phyloP scores from a whole-genome alignment of 2,113 vertebrate species.

The Dromas ardeola region DNA sequence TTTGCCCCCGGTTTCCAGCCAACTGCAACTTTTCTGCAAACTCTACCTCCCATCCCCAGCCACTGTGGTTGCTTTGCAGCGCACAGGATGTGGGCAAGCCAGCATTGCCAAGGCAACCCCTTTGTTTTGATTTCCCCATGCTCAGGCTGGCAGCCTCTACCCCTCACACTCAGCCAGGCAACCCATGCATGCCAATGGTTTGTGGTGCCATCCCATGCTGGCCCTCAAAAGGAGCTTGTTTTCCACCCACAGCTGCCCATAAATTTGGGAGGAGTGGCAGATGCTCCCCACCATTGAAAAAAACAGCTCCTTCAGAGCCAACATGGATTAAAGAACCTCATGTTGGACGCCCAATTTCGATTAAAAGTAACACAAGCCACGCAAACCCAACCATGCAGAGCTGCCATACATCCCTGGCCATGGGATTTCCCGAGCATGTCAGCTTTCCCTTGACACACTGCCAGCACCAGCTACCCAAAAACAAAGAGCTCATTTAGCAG shows the following conservation, averaged over 20 bases:
- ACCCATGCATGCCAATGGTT: rapidly evolving
- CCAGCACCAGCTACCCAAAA: not conserved
- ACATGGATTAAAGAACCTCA: not conserved
- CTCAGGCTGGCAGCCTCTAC: not conserved
- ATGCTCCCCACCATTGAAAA: slow-evolving; percentile 29
- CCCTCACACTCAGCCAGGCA: not conserved
- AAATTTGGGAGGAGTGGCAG: slow-evolving; percentile 15
- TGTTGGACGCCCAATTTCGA: not conserved
- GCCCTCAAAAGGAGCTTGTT: slow-evolving; percentile 1
- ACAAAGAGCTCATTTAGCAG: slow-evolving; percentile 14
- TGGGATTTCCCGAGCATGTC: not conserved
- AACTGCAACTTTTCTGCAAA: not conserved
- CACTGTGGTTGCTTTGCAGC: rapidly evolving
- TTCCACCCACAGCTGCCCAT: not conserved
- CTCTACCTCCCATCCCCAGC: not conserved
- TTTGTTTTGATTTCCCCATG: slow-evolving; percentile 21
- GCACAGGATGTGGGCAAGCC: slow-evolving; percentile 33
- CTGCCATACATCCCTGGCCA: not conserved
- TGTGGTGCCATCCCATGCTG: not conserved
- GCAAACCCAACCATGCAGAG: not conserved
- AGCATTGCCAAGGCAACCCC: slow-evolving; percentile 7
- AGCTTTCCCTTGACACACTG: not conserved
- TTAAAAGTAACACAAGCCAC: not conserved
- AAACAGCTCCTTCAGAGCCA: not conserved
- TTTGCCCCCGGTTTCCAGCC: not conserved